Evolutionary conservation across 1,140 invertebrate species (phyloP), one percentile per base, ranked within the genome.

Genomic region (Probaryconus sp.): DNA sequence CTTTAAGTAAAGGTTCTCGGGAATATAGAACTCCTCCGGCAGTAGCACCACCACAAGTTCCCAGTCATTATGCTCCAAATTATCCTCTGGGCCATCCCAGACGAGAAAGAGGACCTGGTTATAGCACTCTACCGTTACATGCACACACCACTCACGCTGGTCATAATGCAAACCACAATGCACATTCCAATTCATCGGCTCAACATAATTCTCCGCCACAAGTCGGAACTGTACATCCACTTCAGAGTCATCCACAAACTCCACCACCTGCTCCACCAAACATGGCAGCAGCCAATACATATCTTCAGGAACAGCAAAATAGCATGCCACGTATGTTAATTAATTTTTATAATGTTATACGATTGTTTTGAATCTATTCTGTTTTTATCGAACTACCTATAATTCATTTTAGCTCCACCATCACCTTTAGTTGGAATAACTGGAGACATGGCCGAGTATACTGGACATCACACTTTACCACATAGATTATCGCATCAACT

Each of bases 21-120:
- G 96, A 96, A 80, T 98, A 98, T 87, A 91, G 97, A 69, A 96
- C 97, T 13, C 95, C 96, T 9, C 96, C 97, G 5, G 96, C 95
- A 28, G 96, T 99, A 9, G 96, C 96, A 18, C 97, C 97, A 5
- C 97, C 97, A 7, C 95, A 96, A 87, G 94, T 98, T 43, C 97
- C 97, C 2, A 96, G 94, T 79, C 96, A 97, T 86, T 98, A 98
- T 88, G 96, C 95, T 7, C 96, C 96, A 4, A 97, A 97, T 88
- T 97, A 96, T 89, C 95, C 96, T 2, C 88, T 95, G 51, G 94
- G 93, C 0, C 93, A 95, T 89, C 92, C 92, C 1, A 88, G 92
- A 77, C 89, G 92, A 14, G 90, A 94, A 71, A 89, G 94, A 26
- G 93, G 93, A n/a, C 92, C 93, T 7, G 95, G 95, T 2, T 97